phyloP scores from a whole-genome alignment of 2,888 invertebrate species.

The Empis stercorea region DNA sequence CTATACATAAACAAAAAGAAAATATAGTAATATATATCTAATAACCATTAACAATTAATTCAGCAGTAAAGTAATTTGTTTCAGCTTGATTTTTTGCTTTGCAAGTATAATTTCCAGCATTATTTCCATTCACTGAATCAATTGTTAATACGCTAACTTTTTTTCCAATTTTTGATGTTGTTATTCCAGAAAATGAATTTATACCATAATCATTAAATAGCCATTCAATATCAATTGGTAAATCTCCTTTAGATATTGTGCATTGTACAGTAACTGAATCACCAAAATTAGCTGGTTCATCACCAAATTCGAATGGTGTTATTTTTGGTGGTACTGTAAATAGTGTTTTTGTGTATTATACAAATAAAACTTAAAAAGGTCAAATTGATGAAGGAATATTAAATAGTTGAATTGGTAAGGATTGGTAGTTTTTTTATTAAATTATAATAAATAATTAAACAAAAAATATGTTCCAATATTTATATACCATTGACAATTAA shows the following conservation, averaged over 20 bases:
- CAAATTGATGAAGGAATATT: too few species aligned
- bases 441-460: slow-evolving; percentile 2
- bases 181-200: slow-evolving; percentile 41
- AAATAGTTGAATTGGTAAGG: too few species aligned
- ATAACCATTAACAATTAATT: slow-evolving; percentile 41
- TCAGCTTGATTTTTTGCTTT: slow-evolving; percentile 43
- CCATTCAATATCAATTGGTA: slow-evolving; percentile 53
- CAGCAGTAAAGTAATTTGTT: slow-evolving; percentile 39
- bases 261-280: slow-evolving; percentile 50
- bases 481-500: slow-evolving; percentile 47
- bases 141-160: slow-evolving; percentile 45
- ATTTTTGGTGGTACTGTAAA: slow-evolving; percentile 36
- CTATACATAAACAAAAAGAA: neutral
- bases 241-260: slow-evolving; percentile 53
- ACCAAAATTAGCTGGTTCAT: slow-evolving; percentile 49
- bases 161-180: slow-evolving; percentile 38
- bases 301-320: slow-evolving; percentile 41
- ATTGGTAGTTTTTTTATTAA: too few species aligned
- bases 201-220: slow-evolving; percentile 50
- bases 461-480: slow-evolving; percentile 1
- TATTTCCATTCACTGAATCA: slow-evolving; percentile 41
- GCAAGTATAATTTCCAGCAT: slow-evolving; percentile 46
- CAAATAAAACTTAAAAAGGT: neutral
- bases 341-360: neutral
- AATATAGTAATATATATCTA: slow-evolving; percentile 1